Percentiles rank a stretch among this genome's conserved stretches.
Evolutionary conservation across 2,113 vertebrate species (phyloP).

Genomic region (Gymnogyps californianus): DNA sequence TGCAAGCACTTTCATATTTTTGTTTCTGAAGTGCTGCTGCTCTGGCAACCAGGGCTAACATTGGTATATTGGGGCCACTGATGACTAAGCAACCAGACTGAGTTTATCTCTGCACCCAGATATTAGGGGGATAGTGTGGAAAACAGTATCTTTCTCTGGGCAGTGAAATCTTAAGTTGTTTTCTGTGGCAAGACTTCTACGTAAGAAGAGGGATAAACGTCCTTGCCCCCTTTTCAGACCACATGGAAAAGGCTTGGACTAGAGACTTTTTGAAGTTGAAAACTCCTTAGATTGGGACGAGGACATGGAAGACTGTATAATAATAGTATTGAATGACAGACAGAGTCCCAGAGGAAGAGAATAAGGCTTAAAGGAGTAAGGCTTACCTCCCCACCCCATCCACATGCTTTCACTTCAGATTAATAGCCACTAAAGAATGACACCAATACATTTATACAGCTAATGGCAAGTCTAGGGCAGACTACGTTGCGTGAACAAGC

Average conservation of each 20-base stretch:
- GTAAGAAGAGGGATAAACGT: background rate
- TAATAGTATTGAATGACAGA: background rate
- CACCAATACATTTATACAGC: background rate
- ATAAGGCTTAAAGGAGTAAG: background rate
- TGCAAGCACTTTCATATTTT: background rate
- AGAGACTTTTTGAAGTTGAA: background rate
- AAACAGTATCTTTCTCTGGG: background rate
- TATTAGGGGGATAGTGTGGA: background rate
- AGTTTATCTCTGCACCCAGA: background rate
- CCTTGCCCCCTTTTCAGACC: background rate
- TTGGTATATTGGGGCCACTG: too few species aligned
- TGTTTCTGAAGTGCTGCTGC: background rate
- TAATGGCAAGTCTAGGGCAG: background rate
- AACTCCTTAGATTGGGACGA: background rate
- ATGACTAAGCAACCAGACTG: background rate
- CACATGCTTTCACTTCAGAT: background rate
- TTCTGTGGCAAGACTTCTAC: background rate
- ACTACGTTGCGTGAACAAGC: background rate
- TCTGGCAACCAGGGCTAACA: background rate
- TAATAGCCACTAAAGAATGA: background rate
- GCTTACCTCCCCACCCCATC: background rate
- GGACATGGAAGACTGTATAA: background rate
- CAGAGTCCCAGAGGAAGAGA: background rate
- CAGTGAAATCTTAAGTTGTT: background rate
- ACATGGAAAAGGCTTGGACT: background rate